Percentiles rank a stretch among this genome's conserved stretches.
Evolutionary conservation across 2,888 invertebrate species (phyloP).

Genomic region (Acronicta aceris): DNA sequence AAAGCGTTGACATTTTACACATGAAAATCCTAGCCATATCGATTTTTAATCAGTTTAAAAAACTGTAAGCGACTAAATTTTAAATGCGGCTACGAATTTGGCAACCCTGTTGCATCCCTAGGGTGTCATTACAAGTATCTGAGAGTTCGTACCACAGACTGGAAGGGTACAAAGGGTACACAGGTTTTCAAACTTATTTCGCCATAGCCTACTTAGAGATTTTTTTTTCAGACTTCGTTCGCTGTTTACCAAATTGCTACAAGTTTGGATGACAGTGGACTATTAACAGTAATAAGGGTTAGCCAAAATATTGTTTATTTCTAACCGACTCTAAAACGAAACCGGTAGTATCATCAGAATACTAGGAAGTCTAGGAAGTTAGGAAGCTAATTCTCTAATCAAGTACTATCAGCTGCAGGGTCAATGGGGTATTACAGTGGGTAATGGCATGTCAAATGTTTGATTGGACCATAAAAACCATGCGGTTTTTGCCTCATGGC

Average conservation of each 20-base stretch:
- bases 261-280: no score
- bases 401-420: slow-evolving; percentile 33
- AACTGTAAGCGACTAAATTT: slow-evolving; percentile 19
- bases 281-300: no score
- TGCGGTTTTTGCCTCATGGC: slow-evolving; percentile 33
- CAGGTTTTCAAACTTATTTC: no score
- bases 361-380: slow-evolving; percentile 8
- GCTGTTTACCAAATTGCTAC: no score
- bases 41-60: slow-evolving; percentile 17
- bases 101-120: slow-evolving; percentile 19
- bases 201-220: no score
- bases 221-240: no score
- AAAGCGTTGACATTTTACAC: slow-evolving; percentile 24
- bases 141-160: slow-evolving; percentile 5
- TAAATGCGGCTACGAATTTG: slow-evolving; percentile 20
- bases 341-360: neutral
- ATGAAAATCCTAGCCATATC: slow-evolving; percentile 8
- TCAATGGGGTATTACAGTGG: slow-evolving; percentile 41
- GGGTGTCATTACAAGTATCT: slow-evolving; percentile 24
- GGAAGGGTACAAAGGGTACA: no score
- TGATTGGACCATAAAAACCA: slow-evolving; percentile 32
- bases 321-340: no score
- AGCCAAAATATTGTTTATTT: no score
- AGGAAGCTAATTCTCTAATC: slow-evolving; percentile 28
- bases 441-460: slow-evolving; percentile 45